phyloP scores from a whole-genome alignment of 2,113 vertebrate species.

The Pogona vitticeps region DNA sequence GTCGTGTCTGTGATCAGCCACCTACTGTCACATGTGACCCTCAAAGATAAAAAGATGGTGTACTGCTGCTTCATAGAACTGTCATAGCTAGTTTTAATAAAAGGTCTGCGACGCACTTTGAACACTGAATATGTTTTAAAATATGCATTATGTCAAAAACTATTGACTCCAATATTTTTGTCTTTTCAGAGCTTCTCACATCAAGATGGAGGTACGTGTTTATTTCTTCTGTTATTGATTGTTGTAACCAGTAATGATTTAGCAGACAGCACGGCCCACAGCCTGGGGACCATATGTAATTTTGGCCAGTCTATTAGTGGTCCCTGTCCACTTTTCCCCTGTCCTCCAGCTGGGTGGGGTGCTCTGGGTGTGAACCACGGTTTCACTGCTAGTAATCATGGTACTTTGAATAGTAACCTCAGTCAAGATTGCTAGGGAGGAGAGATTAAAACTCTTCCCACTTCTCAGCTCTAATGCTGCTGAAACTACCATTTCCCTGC shows the following conservation, averaged over 20 bases:
- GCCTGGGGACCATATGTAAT: too few relatives aligned
- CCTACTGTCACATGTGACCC: background rate
- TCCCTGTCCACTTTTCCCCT: too few relatives aligned
- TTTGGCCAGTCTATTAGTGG: too few relatives aligned
- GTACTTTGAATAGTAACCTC: too few relatives aligned
- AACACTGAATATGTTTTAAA: background rate
- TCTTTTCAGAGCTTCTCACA: conserved; percentile 87
- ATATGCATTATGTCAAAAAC: background rate
- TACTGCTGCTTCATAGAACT: background rate
- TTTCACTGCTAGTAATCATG: too few relatives aligned
- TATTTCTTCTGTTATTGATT: conserved; percentile 14
- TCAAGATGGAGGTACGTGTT: conserved; percentile 87
- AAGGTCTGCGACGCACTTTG: background rate
- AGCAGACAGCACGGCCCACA: too few relatives aligned
- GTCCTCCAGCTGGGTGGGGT: too few relatives aligned
- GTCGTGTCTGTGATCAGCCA: background rate
- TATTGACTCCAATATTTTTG: conserved; percentile 65
- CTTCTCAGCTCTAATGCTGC: too few relatives aligned
- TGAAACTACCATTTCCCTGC: too few relatives aligned
- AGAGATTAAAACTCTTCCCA: too few relatives aligned
- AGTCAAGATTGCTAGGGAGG: too few relatives aligned
- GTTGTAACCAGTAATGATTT: background rate
- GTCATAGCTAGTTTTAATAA: background rate
- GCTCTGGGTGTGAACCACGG: too few relatives aligned
- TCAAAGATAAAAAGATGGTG: background rate